phyloP scores from a whole-genome alignment of 2,113 vertebrate species.

The Festucalex cinctus region DNA sequence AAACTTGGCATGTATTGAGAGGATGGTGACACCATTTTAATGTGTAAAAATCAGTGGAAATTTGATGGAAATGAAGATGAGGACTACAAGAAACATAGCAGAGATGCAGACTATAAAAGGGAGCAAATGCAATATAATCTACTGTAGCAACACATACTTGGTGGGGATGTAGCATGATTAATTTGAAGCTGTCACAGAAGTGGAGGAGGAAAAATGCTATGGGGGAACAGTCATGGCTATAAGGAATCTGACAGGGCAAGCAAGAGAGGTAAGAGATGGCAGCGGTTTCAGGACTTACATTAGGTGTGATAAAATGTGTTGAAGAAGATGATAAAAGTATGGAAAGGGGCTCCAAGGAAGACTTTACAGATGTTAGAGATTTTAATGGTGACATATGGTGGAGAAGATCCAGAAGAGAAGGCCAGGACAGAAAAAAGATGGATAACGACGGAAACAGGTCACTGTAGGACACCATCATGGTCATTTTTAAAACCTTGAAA shows the following conservation, averaged over 20 bases:
- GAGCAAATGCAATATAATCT: conserved; percentile 14
- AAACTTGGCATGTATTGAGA: too few species aligned
- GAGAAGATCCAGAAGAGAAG: conserved; percentile 26
- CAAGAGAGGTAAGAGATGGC: neutral
- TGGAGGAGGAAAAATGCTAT: conserved; percentile 61
- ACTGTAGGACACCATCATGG: too few species aligned
- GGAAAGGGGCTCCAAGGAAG: conserved; percentile 38
- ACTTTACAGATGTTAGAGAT: conserved; percentile 25
- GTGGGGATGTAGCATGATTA: conserved; percentile 65
- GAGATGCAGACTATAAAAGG: conserved; percentile 15
- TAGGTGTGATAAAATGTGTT: conserved; percentile 23
- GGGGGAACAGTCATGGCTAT: conserved; percentile 57
- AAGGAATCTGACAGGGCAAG: conserved; percentile 46
- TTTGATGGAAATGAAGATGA: conserved; percentile 22
- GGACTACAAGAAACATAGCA: conserved; percentile 10
- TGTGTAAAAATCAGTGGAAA: conserved; percentile 5
- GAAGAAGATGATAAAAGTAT: conserved; percentile 26
- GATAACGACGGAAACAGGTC: too few species aligned
- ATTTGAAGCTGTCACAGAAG: conserved; percentile 68
- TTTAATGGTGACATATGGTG: neutral
- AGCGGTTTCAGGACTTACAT: conserved; percentile 21
- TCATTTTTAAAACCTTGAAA: too few species aligned
- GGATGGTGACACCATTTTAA: too few species aligned
- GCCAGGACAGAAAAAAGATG: conserved; percentile 16
- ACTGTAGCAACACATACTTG: too few species aligned